phyloP scores from a whole-genome alignment of 2,797 vertebrate species.

The Morus bassanus region DNA sequence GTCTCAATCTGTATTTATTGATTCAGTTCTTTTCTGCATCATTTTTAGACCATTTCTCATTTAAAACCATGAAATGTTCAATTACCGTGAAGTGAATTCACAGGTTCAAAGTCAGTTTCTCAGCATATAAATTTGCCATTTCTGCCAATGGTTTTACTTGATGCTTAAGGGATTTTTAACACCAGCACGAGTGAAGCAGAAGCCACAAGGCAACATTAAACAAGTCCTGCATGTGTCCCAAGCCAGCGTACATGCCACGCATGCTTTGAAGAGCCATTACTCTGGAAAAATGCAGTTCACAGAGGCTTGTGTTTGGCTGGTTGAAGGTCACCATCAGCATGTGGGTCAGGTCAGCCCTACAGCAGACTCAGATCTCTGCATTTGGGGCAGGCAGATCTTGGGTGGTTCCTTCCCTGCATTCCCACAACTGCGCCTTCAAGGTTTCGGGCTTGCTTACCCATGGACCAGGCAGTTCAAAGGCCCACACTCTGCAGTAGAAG shows the following conservation, averaged over 20 bases:
- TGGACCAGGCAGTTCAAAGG: not conserved
- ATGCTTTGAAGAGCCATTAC: not conserved
- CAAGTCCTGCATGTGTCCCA: not conserved
- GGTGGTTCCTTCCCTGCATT: not conserved
- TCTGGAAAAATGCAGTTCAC: not conserved
- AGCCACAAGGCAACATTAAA: not conserved
- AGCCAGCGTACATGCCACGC: not conserved
- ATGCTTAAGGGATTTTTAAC: not conserved
- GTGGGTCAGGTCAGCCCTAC: not conserved
- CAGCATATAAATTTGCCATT: not conserved
- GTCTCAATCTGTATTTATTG: not conserved
- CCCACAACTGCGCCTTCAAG: not conserved
- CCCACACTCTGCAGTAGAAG: not conserved
- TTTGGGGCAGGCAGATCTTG: not conserved
- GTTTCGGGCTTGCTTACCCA: not conserved
- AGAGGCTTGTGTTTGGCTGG: not conserved
- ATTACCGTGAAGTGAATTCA: not conserved
- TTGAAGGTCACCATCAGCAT: not conserved
- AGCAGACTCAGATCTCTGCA: not conserved
- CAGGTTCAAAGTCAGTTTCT: not conserved
- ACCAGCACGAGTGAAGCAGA: not conserved
- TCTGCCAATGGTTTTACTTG: not conserved
- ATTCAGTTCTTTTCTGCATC: not conserved
- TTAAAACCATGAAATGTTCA: not conserved
- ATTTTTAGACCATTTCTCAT: not conserved